Conservation (phyloP, 2,113 vertebrate genomes). For the Holacanthus passer region DNA sequence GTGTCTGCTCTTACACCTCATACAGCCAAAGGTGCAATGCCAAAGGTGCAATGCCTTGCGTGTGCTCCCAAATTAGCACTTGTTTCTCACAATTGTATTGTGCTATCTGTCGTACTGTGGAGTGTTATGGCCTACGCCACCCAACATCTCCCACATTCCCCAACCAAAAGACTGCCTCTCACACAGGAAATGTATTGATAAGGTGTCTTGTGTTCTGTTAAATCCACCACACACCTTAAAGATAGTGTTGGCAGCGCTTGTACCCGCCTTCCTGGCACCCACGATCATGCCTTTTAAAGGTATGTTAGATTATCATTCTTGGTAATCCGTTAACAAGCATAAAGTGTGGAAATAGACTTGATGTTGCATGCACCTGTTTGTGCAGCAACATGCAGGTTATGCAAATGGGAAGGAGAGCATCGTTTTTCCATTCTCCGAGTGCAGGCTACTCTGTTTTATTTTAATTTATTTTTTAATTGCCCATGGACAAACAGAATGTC, state of each 20-base stretch:
- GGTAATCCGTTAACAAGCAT: slow-evolving; percentile 56
- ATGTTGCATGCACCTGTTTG: slow-evolving; percentile 38
- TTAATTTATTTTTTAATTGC: background rate
- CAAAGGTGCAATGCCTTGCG: background rate
- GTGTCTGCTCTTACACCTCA: background rate
- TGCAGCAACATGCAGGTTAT: background rate
- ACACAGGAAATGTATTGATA: slow-evolving; percentile 35
- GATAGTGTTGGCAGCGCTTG: slow-evolving; percentile 28
- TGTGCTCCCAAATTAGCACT: background rate
- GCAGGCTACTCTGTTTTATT: background rate
- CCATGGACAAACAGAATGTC: slow-evolving; percentile 7
- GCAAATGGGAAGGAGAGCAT: background rate
- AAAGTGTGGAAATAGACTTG: slow-evolving; percentile 51
- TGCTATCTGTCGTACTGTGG: background rate
- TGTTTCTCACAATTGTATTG: background rate
- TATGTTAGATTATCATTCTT: slow-evolving; percentile 49
- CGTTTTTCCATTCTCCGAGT: background rate
- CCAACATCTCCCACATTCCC: slow-evolving; percentile 16
- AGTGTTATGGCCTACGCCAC: background rate
- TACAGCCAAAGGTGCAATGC: background rate
- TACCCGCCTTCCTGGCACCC: slow-evolving; percentile 22
- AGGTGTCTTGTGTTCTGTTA: slow-evolving; percentile 35
- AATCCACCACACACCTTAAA: slow-evolving; percentile 44
- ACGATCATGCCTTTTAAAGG: slow-evolving; percentile 27
- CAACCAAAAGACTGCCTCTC: slow-evolving; percentile 28